Evolutionary conservation across 2,113 vertebrate genomes (phyloP).

Genomic region (Trinectes maculatus): DNA sequence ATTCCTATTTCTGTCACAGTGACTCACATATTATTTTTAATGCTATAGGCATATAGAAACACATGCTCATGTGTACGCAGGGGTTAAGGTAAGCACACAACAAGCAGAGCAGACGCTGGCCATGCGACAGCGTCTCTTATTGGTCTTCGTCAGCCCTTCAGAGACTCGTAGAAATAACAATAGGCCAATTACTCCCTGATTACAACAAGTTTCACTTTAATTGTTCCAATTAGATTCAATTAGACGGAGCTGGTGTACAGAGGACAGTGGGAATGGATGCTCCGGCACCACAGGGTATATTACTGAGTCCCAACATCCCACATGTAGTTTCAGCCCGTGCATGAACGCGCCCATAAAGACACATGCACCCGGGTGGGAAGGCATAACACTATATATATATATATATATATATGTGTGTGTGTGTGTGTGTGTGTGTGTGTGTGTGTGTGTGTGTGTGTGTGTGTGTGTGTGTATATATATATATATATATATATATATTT

Average conservation of each 20-base stretch:
- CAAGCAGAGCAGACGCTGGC: not conserved
- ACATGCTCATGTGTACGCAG: not conserved
- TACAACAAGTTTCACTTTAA: slow-evolving; percentile 75
- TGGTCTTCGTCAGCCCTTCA: slow-evolving; percentile 44
- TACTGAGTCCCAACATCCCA: slow-evolving; percentile 58
- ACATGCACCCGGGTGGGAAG: not conserved
- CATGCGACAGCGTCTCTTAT: slow-evolving; percentile 27
- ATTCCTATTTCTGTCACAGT: not conserved
- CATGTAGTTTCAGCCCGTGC: slow-evolving; percentile 40
- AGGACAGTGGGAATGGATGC: slow-evolving; percentile 42
- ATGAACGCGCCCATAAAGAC: slow-evolving; percentile 34
- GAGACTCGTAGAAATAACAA: slow-evolving; percentile 73
- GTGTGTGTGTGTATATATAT: too few relatives aligned
- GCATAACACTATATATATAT: too few relatives aligned
- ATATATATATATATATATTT: too few relatives aligned
- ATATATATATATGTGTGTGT: too few relatives aligned
- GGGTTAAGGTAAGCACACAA: not conserved
- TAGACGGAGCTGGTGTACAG: slow-evolving; percentile 52
- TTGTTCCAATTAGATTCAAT: slow-evolving; percentile 78
- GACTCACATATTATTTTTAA: not conserved
- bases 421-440: too few relatives aligned
- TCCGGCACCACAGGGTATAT: slow-evolving; percentile 33
- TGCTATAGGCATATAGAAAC: too few relatives aligned
- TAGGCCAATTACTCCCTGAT: slow-evolving; percentile 73
- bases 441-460: too few relatives aligned